These are phyloP conservation scores for Thera britannica DNA, from an alignment of 2,888 invertebrate genomes.

Conservation along the genomic window DNA sequence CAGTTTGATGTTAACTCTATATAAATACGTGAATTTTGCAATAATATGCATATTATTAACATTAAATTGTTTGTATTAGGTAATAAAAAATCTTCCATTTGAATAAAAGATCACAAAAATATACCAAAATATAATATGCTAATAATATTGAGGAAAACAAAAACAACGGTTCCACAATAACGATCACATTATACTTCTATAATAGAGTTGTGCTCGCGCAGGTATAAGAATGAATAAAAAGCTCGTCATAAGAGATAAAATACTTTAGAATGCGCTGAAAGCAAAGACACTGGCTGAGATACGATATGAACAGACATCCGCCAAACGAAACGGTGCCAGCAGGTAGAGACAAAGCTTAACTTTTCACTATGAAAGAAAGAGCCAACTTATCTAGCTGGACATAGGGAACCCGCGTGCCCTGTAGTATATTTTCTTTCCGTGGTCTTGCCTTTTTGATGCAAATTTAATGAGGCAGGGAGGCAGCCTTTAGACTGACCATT, in stretches of 20 bases:
- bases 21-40: too few species aligned
- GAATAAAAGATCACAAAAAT: too few species aligned
- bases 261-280: not conserved
- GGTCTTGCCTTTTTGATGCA: constrained; percentile 65
- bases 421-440: constrained; percentile 15
- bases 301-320: constrained; percentile 6
- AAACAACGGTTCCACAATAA: constrained; percentile 8
- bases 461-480: constrained; percentile 74
- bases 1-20: too few species aligned
- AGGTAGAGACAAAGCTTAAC: constrained; percentile 11
- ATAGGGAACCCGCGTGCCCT: constrained; percentile 8
- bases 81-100: too few species aligned
- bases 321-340: constrained; percentile 1
- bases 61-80: too few species aligned
- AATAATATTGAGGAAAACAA: not conserved
- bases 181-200: constrained; percentile 38
- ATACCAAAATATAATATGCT: too few species aligned
- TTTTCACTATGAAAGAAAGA: constrained; percentile 10
- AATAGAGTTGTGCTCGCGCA: constrained; percentile 55
- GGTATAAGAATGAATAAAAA: constrained; percentile 59
- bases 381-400: constrained; percentile 5
- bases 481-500: constrained; percentile 74
- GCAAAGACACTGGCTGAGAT: not conserved
- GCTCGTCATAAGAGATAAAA: constrained; percentile 29
- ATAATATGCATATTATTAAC: too few species aligned